Percentiles rank a stretch among this genome's conserved stretches.
Conservation (phyloP, 2,888 invertebrate genomes). For the Salticus scenicus region DNA sequence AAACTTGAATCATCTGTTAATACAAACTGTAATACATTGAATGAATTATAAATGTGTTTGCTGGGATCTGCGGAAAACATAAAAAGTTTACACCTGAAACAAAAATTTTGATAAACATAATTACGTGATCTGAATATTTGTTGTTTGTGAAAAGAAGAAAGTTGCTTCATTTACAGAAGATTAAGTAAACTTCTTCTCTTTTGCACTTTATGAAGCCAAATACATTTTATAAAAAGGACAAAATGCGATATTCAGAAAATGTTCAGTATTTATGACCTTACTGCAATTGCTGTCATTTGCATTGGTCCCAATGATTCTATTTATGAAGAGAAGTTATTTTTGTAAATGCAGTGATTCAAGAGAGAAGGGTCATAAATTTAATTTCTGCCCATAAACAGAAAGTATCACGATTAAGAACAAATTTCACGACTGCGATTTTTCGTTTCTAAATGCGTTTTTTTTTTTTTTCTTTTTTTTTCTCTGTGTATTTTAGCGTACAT, state of each 20-base stretch:
- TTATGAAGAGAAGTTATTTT: background rate
- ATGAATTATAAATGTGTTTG: too few relatives aligned
- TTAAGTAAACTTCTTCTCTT: background rate
- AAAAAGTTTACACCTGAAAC: too few relatives aligned
- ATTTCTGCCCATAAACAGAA: background rate
- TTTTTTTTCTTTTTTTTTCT: too few relatives aligned
- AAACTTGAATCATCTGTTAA: too few relatives aligned
- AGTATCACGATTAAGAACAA: background rate
- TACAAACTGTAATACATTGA: too few relatives aligned
- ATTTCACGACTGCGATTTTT: background rate
- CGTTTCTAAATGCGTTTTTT: too few relatives aligned
- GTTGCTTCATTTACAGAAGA: background rate
- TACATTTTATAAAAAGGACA: background rate
- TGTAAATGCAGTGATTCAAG: background rate
- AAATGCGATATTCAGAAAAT: background rate
- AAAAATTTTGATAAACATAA: too few relatives aligned
- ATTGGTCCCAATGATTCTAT: background rate
- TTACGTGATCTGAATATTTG: too few relatives aligned
- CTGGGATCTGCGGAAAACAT: too few relatives aligned
- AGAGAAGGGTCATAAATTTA: conserved; percentile 5
- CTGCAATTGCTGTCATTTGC: background rate
- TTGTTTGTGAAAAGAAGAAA: background rate
- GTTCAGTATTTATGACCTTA: background rate
- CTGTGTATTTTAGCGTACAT: too few relatives aligned
- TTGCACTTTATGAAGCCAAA: background rate